Conservation (phyloP, 2,797 vertebrate species). For the Sebastes reedi region DNA sequence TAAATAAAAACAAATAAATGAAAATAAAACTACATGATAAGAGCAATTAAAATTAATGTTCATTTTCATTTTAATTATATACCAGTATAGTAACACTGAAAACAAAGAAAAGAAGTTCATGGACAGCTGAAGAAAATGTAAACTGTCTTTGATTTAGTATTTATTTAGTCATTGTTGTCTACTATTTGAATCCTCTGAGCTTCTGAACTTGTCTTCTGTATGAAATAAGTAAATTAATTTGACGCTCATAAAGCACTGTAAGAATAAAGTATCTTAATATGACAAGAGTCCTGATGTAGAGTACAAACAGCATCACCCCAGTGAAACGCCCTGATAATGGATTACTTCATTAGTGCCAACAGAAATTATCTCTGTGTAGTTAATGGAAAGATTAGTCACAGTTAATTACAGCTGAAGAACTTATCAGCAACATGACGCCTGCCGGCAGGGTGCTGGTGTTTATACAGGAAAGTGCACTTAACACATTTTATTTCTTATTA, state of each 20-base stretch:
- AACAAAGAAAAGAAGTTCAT: neutral
- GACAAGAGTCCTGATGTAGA: neutral
- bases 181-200: too few species aligned
- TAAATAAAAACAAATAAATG: neutral
- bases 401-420: conserved; percentile 6
- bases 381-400: conserved; percentile 3
- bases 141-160: neutral
- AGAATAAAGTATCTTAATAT: neutral
- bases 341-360: neutral
- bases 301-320: neutral
- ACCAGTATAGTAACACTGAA: neutral
- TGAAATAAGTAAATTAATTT: neutral
- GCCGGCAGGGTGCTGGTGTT: neutral
- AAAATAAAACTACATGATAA: neutral
- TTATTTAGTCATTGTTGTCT: neutral
- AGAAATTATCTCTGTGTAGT: neutral
- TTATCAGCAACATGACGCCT: neutral
- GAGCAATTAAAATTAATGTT: neutral
- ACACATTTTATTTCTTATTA: neutral
- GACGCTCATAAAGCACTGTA: neutral
- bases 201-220: too few species aligned
- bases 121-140: neutral
- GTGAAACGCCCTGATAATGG: neutral
- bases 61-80: neutral
- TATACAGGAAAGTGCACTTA: neutral